Evolutionary conservation across 2,888 invertebrate species (phyloP), one percentile per base, ranked within the genome.

Genomic region (Cheilosia vulpina): DNA sequence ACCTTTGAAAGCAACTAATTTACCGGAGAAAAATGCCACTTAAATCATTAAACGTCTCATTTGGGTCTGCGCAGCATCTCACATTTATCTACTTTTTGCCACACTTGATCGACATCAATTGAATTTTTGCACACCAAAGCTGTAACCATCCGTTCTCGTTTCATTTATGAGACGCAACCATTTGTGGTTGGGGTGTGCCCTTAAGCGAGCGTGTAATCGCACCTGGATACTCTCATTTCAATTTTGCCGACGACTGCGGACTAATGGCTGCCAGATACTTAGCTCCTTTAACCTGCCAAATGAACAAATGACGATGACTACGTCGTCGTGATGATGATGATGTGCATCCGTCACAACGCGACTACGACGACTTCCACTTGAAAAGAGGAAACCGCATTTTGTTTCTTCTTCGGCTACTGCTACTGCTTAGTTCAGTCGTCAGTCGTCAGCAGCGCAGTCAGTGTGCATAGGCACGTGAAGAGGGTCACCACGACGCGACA

Each of bases 401-500:
- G 21, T 66, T 66, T 72, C 31, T 69, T 69, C 53, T 45, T 45
- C 45, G 15, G 6, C 43, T 5, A 43, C 43, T 15, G 43, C 47
- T 58, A 47, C 47, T 38, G 13, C 45, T 53, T 34, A 58, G 50
- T 62, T 58, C 69, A 53, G 27, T 27, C 65, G 57, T 78, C 75
- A 68, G 53, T 47, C 53, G 9, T 41, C 21, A 21, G 19, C 58
- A n/a, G 41, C 7, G 31, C 27, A 55, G 15, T 17, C 17, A 19
- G n/a, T 43, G 15, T 65, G 31, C 41, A 55, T 55, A 38, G 52
- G 50, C 41, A 47, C 34, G 41, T 79, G 63, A 34, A 83, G 83
- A 85, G 85, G 81, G 85, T 81, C 85, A 76, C 81, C 50, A 71
- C 85, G 76, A 63, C 81, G 81, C 85, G 85, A 68, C 81, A 85